phyloP scores from a whole-genome alignment of 2,797 vertebrate genomes.

The Sebastes kiyomatsui region DNA sequence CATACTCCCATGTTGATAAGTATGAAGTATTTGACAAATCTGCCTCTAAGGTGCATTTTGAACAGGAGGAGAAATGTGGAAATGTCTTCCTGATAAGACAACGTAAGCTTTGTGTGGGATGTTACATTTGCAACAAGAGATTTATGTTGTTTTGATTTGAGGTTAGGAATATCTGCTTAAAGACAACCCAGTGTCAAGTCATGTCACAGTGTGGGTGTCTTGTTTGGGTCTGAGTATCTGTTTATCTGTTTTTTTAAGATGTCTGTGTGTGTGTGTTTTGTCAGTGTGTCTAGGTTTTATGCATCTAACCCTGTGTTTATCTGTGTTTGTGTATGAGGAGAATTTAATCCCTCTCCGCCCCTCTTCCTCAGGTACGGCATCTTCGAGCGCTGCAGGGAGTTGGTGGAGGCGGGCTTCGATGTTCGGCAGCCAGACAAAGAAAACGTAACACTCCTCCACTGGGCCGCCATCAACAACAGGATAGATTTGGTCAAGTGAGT shows the following conservation, averaged over 20 bases:
- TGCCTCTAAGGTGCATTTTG: too few species aligned
- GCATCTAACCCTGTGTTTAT: not conserved
- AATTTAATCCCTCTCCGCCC: not conserved
- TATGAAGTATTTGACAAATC: too few species aligned
- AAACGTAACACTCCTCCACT: conserved; percentile 97
- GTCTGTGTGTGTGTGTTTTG: not conserved
- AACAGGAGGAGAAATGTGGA: not conserved
- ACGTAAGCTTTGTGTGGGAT: not conserved
- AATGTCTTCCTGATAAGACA: not conserved
- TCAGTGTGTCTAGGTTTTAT: not conserved
- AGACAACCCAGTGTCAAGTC: not conserved
- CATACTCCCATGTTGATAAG: too few species aligned
- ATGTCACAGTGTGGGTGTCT: not conserved
- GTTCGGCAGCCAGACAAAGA: conserved; percentile 99
- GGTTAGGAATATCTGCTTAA: not conserved
- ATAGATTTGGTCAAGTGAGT: conserved; percentile 98
- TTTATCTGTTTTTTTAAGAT: not conserved
- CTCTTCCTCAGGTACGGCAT: conserved; percentile 90
- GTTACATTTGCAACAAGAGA: not conserved
- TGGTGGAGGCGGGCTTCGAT: conserved; percentile 99
- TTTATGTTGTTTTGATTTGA: conserved; percentile 25
- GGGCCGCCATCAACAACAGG: conserved; percentile 99
- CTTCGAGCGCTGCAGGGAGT: conserved; percentile 95
- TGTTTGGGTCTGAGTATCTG: not conserved
- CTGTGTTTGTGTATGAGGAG: not conserved